These are phyloP conservation scores for Nymphalis c-album DNA, from an alignment of 2,888 invertebrate species.

Conservation along the genomic window DNA sequence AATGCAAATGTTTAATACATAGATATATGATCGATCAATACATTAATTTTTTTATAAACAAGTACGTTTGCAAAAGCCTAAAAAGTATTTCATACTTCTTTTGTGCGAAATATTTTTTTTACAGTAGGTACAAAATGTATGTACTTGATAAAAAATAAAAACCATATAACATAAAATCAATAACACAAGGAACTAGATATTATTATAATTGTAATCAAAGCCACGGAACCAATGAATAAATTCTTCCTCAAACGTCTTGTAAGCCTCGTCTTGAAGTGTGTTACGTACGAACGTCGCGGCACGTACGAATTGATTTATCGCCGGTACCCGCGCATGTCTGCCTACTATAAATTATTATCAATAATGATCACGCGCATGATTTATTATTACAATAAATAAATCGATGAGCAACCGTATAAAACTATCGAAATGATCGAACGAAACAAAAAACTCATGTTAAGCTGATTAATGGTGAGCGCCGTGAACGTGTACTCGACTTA, in stretches of 20 bases:
- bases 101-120: no score
- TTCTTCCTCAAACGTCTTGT: constrained; percentile 18
- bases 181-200: not conserved
- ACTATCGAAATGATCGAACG: constrained; percentile 35
- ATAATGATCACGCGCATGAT: constrained; percentile 75
- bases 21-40: no score
- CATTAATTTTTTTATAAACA: no score
- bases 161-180: constrained; percentile 8
- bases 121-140: no score
- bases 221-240: constrained; percentile 15
- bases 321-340: constrained; percentile 50
- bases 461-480: constrained; percentile 26
- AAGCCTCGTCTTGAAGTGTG: constrained; percentile 15
- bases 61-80: no score
- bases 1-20: no score
- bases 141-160: no score
- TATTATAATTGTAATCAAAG: not conserved
- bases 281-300: constrained; percentile 39
- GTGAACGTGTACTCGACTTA: constrained; percentile 2
- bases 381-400: constrained; percentile 74
- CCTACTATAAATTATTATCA: constrained; percentile 75
- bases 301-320: constrained; percentile 59
- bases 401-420: constrained; percentile 58
- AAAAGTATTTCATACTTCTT: no score
- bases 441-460: constrained; percentile 29